These are phyloP conservation scores for Xestia rhomboidea DNA, from an alignment of 2,888 invertebrate genomes.

Conservation along the genomic window DNA sequence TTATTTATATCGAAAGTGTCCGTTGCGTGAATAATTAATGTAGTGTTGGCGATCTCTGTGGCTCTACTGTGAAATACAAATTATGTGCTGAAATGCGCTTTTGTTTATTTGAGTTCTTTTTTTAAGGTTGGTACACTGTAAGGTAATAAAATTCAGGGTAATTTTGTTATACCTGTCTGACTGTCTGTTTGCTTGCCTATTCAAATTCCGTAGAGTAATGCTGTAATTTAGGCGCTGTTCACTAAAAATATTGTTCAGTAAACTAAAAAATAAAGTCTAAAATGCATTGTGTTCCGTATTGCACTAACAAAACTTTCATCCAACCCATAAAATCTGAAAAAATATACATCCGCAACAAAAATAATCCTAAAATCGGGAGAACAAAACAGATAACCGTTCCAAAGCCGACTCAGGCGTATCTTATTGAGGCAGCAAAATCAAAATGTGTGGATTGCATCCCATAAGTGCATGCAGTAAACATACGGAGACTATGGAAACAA, in stretches of 20 bases:
- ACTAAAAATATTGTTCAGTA: not conserved
- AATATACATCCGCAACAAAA: slow-evolving; percentile 15
- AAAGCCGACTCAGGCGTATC: slow-evolving; percentile 55
- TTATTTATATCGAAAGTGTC: slow-evolving; percentile 60
- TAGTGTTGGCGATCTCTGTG: slow-evolving; percentile 43
- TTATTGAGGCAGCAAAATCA: slow-evolving; percentile 48
- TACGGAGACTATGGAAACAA: slow-evolving; percentile 76
- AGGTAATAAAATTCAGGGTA: slow-evolving; percentile 3
- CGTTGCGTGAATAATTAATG: slow-evolving; percentile 61
- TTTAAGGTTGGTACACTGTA: too few relatives aligned
- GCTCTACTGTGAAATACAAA: slow-evolving; percentile 44
- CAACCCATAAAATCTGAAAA: slow-evolving; percentile 16
- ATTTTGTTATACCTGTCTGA: not conserved
- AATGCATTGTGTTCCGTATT: not conserved
- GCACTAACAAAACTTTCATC: not conserved
- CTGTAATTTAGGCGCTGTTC: not conserved
- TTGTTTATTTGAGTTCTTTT: slow-evolving; percentile 23
- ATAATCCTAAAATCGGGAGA: slow-evolving; percentile 32
- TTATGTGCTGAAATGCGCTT: slow-evolving; percentile 51
- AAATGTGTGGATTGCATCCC: slow-evolving; percentile 61
- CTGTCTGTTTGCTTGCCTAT: slow-evolving; percentile 15
- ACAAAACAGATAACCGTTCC: slow-evolving; percentile 34
- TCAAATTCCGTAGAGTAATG: not conserved
- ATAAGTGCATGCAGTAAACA: slow-evolving; percentile 77
- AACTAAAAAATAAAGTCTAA: not conserved